A percentile compares a stretch with the other conserved stretches of the same genome.
phyloP scores from a whole-genome alignment of 2,797 vertebrate species.

The Bufotes viridis region DNA sequence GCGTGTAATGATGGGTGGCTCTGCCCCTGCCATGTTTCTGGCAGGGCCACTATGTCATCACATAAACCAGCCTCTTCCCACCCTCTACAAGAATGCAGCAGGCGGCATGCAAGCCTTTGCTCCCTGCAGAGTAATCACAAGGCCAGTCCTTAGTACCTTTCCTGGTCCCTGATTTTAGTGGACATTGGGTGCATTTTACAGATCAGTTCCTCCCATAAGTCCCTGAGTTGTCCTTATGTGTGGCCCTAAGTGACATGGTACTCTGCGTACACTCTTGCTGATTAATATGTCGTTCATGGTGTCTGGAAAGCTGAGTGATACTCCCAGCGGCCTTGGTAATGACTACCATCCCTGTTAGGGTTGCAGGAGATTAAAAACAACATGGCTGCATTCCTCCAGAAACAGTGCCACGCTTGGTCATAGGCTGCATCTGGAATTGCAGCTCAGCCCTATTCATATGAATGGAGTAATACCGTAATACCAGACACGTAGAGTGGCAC shows the following conservation, averaged over 20 bases:
- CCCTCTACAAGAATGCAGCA: slow-evolving; percentile 20
- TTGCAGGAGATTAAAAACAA: background rate
- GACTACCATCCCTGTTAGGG: no score
- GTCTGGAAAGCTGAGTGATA: background rate
- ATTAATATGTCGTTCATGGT: background rate
- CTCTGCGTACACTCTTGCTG: background rate
- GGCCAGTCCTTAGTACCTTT: background rate
- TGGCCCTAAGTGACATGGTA: background rate
- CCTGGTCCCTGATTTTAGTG: background rate
- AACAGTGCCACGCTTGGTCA: background rate
- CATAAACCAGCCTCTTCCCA: slow-evolving; percentile 2
- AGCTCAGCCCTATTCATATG: no score
- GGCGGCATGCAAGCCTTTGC: background rate
- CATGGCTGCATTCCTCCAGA: background rate
- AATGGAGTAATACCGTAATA: no score
- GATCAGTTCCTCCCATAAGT: background rate
- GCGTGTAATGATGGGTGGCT: background rate
- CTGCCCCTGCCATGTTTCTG: background rate
- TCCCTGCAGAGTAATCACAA: background rate
- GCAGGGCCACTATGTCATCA: background rate
- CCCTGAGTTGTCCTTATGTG: background rate
- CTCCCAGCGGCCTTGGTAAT: background rate
- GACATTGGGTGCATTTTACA: background rate
- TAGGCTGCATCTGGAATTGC: background rate
- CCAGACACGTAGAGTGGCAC: no score